Percentiles rank a stretch among this genome's conserved stretches.
Evolutionary conservation across 2,113 vertebrate genomes (phyloP).

Genomic region (Eulemur rufifrons): DNA sequence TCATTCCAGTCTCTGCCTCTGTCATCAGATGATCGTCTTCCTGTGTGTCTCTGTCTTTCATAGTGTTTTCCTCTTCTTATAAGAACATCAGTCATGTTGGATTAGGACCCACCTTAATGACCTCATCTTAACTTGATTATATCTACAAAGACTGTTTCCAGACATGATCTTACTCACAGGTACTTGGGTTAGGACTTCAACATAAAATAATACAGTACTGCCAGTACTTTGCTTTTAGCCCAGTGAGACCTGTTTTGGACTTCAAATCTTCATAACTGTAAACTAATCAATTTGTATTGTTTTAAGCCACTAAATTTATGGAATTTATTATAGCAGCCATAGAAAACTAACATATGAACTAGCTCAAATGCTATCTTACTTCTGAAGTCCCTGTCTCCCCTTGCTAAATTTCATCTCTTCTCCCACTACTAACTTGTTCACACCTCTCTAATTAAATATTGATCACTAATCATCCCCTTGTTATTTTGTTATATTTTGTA

Average conservation of each 20-base stretch:
- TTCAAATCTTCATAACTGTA: background rate
- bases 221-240: background rate
- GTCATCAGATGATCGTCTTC: background rate
- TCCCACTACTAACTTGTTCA: conserved; percentile 1
- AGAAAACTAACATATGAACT: background rate
- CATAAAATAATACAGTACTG: background rate
- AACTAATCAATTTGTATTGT: background rate
- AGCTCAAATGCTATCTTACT: background rate
- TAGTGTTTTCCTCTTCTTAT: background rate
- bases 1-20: background rate
- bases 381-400: background rate
- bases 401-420: background rate
- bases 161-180: background rate
- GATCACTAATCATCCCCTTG: background rate
- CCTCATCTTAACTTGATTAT: background rate
- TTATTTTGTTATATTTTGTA: background rate
- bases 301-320: background rate
- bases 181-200: background rate
- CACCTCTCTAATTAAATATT: background rate
- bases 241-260: background rate
- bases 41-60: background rate
- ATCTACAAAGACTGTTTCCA: background rate
- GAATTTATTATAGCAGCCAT: background rate
- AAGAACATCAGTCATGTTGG: background rate
- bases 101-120: background rate